A percentile compares a stretch with the other conserved stretches of the same genome.
phyloP scores from a whole-genome alignment of 2,888 invertebrate genomes.

The Nymphalis c-album region DNA sequence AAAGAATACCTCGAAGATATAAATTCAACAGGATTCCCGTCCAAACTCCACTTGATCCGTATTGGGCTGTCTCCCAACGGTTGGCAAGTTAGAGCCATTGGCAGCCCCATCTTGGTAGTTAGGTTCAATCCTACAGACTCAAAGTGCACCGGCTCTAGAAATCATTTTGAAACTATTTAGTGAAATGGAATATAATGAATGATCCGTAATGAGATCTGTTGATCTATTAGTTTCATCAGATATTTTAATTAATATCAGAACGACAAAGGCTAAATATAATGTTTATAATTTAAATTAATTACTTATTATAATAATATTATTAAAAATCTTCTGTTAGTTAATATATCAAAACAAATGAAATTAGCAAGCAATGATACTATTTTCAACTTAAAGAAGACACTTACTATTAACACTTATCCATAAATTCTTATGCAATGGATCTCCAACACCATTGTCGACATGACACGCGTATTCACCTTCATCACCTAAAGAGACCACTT shows the following conservation, averaged over 20 bases:
- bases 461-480: slow-evolving; percentile 77
- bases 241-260: too few species aligned
- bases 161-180: slow-evolving; percentile 35
- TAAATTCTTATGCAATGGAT: slow-evolving; percentile 69
- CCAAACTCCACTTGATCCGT: slow-evolving; percentile 88
- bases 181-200: not conserved
- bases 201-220: too few species aligned
- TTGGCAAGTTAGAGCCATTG: slow-evolving; percentile 86
- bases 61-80: slow-evolving; percentile 92
- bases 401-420: slow-evolving; percentile 79
- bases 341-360: too few species aligned
- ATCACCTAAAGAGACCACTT: slow-evolving; percentile 71
- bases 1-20: slow-evolving; percentile 63
- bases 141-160: slow-evolving; percentile 88
- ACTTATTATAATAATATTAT: too few species aligned
- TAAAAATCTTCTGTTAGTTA: too few species aligned
- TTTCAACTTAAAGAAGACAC: slow-evolving; percentile 40
- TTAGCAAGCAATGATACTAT: too few species aligned
- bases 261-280: too few species aligned
- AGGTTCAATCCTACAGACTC: slow-evolving; percentile 87
- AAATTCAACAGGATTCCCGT: slow-evolving; percentile 85
- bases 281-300: too few species aligned
- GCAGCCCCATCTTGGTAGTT: slow-evolving; percentile 87
- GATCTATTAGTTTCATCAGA: too few species aligned
- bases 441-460: slow-evolving; percentile 76